Base-by-base conservation (phyloP, 2,888 invertebrate genomes). In the Amiota minor region DNA sequence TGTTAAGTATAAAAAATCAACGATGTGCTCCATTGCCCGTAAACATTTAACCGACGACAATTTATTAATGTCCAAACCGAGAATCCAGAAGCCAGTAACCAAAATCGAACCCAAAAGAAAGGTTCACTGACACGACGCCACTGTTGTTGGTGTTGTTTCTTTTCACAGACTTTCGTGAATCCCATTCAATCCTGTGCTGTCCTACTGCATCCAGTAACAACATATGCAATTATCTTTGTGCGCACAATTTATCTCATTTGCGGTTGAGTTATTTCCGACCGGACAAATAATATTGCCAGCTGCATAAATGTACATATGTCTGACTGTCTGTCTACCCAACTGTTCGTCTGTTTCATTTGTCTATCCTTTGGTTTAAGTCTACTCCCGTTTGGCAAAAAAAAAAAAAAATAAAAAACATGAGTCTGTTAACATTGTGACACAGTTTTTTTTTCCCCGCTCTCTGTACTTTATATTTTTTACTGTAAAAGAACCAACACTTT, bases 161-260 rank as follows among this genome's bases (percentile, higher is more conserved):
- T 70, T 70, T 68, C 73, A 73, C 75, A 76, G 74, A 76, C 76
- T 77, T 72, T 77, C 35, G 18, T 76, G 70, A 65, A 20, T 56
- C 18, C 72, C 16, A 11, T 35, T 6, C 35, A 35, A 35, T 35
- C 6, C 10, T 45, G 35, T 18, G n/a, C 8, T 64, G 64, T 18
- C 46, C 64, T n/a, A 9, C 46, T 18, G 62, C 70, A 56, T 45
- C 55, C 74, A 67, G 70, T 70, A 56, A 73, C 78, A 73, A 71
- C 56, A 72, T 70, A 74, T 80, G 81, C 84, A 86, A 87, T 86
- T 86, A 87, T 87, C 81, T 84, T 79, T 78, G 78, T 83, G 79
- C 80, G 81, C 78, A 78, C 83, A 85, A 83, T 86, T 87, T 86
- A 87, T 87, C 86, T 87, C 87, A 85, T 88, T 88, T 88, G 87